phyloP scores from a whole-genome alignment of 2,113 vertebrate genomes.

The Leptobrachium ailaonicum region DNA sequence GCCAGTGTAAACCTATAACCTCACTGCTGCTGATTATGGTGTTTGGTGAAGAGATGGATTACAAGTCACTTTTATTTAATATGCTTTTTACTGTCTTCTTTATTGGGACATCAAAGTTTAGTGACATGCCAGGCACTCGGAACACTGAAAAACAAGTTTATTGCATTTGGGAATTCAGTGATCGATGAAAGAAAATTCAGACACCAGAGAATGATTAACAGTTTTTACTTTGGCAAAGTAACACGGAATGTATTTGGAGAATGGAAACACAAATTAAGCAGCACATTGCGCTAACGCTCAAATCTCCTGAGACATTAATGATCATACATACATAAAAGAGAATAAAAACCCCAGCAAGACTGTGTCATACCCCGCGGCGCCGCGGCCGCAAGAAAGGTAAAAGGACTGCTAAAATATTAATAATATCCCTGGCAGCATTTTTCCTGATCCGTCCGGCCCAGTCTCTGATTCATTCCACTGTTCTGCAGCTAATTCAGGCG shows the following conservation, averaged over 20 bases:
- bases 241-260: constrained; percentile 17
- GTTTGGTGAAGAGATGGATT: constrained; percentile 14
- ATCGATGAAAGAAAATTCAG: constrained; percentile 9
- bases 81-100: constrained; percentile 16
- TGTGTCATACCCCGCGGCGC: too few species aligned
- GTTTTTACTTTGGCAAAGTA: not conserved
- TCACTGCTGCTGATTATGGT: not conserved
- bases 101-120: constrained; percentile 34
- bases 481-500: too few species aligned
- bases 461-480: too few species aligned
- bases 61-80: constrained; percentile 19
- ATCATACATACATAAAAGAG: too few species aligned
- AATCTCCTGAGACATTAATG: too few species aligned
- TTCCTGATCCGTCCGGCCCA: too few species aligned
- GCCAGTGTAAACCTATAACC: constrained; percentile 5
- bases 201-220: constrained; percentile 17
- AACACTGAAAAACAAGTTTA: constrained; percentile 26
- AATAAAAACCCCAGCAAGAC: too few species aligned
- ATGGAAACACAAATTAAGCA: not conserved
- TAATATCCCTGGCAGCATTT: too few species aligned
- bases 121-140: constrained; percentile 7
- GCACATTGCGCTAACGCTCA: too few species aligned
- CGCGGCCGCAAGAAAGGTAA: too few species aligned
- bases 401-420: too few species aligned
- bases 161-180: constrained; percentile 19